phyloP scores from a whole-genome alignment of 2,888 invertebrate species.

The Cheilosia vulpina region DNA sequence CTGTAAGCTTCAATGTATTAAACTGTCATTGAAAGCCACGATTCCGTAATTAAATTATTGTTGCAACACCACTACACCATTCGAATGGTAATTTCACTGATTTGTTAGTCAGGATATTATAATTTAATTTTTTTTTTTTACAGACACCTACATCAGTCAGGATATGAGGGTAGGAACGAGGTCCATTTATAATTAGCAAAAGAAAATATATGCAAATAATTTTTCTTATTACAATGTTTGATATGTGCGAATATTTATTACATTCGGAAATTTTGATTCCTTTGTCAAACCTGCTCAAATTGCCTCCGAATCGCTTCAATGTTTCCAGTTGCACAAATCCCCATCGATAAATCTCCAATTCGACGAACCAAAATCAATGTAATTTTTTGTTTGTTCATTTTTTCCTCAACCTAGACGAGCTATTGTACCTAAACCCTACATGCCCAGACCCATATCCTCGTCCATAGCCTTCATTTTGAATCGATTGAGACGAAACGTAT shows the following conservation, averaged over 20 bases:
- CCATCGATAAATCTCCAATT: slow-evolving; percentile 59
- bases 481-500: slow-evolving; percentile 32
- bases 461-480: not conserved
- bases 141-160: too few relatives aligned
- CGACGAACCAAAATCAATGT: slow-evolving; percentile 34
- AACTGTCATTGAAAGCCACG: too few relatives aligned
- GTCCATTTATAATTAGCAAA: too few relatives aligned
- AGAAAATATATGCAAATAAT: not conserved
- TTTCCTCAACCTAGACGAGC: slow-evolving; percentile 1
- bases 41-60: too few relatives aligned
- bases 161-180: too few relatives aligned
- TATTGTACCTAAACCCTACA: not conserved
- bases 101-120: too few relatives aligned
- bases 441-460: not conserved
- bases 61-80: too few relatives aligned
- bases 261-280: too few relatives aligned
- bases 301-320: not conserved
- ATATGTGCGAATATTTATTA: too few relatives aligned
- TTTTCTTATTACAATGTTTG: not conserved
- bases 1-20: too few relatives aligned
- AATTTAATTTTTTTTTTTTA: too few relatives aligned
- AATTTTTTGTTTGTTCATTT: not conserved
- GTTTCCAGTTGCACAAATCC: slow-evolving; percentile 46
- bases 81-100: too few relatives aligned
- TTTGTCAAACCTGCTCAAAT: not conserved